These are phyloP conservation scores for Callocephalon fimbriatum DNA, from an alignment of 2,113 vertebrate genomes.

Conservation along the genomic window DNA sequence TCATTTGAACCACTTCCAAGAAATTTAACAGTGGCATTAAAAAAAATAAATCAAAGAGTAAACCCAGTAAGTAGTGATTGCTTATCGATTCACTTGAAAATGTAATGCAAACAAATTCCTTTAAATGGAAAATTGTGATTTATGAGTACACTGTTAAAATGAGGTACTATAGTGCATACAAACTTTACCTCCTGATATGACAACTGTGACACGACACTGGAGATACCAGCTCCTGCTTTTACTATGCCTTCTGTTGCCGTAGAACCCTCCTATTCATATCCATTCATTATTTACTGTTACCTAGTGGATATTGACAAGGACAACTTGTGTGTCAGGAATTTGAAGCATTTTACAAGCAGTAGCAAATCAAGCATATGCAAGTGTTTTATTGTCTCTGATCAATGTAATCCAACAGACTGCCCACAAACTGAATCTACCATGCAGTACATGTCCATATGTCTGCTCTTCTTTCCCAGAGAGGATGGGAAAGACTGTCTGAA, in stretches of 20 bases:
- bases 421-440: not conserved
- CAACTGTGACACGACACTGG: not conserved
- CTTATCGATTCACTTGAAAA: not conserved
- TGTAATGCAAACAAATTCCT: not conserved
- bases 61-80: not conserved
- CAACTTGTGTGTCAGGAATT: not conserved
- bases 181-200: not conserved
- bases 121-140: not conserved
- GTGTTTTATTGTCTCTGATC: not conserved
- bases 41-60: not conserved
- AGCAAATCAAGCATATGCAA: not conserved
- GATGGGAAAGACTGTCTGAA: not conserved
- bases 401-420: not conserved
- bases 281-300: not conserved
- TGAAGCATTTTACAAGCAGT: not conserved
- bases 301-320: not conserved
- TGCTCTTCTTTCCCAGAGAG: not conserved
- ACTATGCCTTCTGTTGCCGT: not conserved
- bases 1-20: conserved; percentile 15
- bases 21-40: not conserved
- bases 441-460: not conserved
- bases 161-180: not conserved
- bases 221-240: not conserved
- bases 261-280: not conserved
- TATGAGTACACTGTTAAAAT: not conserved